Percentiles rank a stretch among this genome's conserved stretches.
Conservation (phyloP, 2,888 invertebrate species). For the Eupithecia insigniata region DNA sequence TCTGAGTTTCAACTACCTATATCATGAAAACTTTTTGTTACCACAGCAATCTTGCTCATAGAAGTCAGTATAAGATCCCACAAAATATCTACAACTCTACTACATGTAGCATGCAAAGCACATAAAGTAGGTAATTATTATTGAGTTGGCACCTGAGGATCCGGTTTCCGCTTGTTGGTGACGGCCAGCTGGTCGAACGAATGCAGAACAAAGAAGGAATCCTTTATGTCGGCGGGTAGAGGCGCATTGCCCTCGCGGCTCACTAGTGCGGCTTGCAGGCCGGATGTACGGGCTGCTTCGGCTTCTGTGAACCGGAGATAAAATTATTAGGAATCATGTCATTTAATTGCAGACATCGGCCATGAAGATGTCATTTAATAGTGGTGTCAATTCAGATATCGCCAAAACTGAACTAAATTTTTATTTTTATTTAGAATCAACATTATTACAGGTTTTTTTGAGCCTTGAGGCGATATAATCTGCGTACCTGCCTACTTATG, state of each 20-base stretch:
- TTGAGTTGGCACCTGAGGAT: constrained; percentile 69
- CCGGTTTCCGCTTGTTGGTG: constrained; percentile 78
- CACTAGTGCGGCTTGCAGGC: constrained; percentile 88
- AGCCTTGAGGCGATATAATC: no score
- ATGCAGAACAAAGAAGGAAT: constrained; percentile 82
- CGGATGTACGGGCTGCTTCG: constrained; percentile 90
- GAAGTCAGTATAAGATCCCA: neutral
- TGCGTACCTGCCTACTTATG: no score
- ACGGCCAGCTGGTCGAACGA: constrained; percentile 85
- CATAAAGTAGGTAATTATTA: constrained; percentile 43
- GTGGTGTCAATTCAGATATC: no score
- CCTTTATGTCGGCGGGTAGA: constrained; percentile 84
- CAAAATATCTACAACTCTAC: neutral
- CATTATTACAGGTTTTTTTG: no score
- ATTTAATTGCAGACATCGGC: no score
- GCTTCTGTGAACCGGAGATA: constrained; percentile 86
- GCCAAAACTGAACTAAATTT: no score
- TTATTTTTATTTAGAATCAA: no score
- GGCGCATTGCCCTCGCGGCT: constrained; percentile 91
- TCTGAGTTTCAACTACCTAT: neutral
- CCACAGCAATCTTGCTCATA: neutral
- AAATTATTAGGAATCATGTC: neutral
- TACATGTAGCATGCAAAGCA: constrained; percentile 62
- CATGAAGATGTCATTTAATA: no score
- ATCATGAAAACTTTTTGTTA: neutral